Conservation (phyloP, 2,888 invertebrate species). For the Dendrolimus pini region DNA sequence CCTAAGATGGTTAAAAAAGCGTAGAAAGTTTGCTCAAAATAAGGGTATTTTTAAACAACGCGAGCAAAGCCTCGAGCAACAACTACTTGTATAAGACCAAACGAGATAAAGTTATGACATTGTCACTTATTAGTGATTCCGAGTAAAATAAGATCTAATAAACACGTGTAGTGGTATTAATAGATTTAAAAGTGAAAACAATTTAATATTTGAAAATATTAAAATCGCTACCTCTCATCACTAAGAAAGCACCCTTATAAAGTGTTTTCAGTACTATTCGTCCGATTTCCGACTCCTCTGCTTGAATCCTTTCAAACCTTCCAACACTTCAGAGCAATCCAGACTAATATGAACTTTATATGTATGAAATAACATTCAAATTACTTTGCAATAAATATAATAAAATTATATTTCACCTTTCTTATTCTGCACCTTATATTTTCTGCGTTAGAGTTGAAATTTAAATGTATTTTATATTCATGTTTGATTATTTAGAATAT, state of each 20-base stretch:
- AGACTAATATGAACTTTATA: not conserved
- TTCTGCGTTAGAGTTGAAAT: not conserved
- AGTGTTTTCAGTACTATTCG: not conserved
- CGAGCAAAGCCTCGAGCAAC: too few species aligned
- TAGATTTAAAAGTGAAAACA: too few species aligned
- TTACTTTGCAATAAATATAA: not conserved
- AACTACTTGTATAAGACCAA: too few species aligned
- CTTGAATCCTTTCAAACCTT: constrained; percentile 1
- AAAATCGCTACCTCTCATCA: not conserved
- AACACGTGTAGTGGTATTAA: too few species aligned
- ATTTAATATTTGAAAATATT: not conserved
- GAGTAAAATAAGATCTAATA: too few species aligned
- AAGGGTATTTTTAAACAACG: too few species aligned
- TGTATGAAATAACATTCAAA: not conserved
- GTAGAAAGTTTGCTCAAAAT: too few species aligned
- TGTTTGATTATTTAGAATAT: not conserved
- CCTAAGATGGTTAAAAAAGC: too few species aligned
- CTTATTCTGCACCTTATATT: not conserved
- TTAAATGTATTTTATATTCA: not conserved
- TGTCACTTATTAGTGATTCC: too few species aligned
- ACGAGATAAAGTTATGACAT: too few species aligned
- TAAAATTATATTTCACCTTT: not conserved
- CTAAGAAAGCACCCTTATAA: not conserved
- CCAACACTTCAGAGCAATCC: not conserved
- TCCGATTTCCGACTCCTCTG: not conserved